Conservation (phyloP, 2,888 invertebrate species). For the Heteromyza rotundicornis region DNA sequence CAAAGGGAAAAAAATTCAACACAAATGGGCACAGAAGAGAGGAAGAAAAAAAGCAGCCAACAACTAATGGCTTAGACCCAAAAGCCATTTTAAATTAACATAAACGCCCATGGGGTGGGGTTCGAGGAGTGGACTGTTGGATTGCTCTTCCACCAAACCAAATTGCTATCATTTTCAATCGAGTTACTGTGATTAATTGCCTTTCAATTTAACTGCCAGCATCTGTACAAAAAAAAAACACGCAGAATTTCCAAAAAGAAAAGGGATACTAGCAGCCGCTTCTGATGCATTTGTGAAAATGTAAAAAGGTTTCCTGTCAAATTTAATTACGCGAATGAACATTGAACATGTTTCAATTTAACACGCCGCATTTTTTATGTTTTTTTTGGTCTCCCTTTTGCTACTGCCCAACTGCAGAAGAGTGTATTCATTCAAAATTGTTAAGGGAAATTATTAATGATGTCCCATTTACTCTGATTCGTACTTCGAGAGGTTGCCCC, state of each 20-base stretch:
- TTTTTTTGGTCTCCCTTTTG: too few relatives aligned
- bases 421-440: too few relatives aligned
- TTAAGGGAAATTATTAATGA: too few relatives aligned
- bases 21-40: not conserved
- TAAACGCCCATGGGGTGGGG: slow-evolving; percentile 4
- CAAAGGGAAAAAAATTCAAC: not conserved
- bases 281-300: slow-evolving; percentile 43
- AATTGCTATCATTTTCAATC: slow-evolving; percentile 49
- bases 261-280: slow-evolving; percentile 21
- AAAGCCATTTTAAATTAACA: slow-evolving; percentile 21
- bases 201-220: slow-evolving; percentile 44
- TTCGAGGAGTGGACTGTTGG: not conserved
- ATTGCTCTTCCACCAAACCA: not conserved
- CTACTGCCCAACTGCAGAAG: too few relatives aligned
- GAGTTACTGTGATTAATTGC: slow-evolving; percentile 53
- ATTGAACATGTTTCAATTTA: slow-evolving; percentile 12
- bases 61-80: not conserved
- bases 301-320: slow-evolving; percentile 49
- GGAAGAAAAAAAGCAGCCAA: not conserved
- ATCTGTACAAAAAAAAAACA: slow-evolving; percentile 23
- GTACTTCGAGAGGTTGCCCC: too few relatives aligned
- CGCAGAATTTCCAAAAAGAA: slow-evolving; percentile 18
- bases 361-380: too few relatives aligned
- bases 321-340: slow-evolving; percentile 53
- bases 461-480: too few relatives aligned